Evolutionary conservation across 2,888 invertebrate species (phyloP).

Genomic region (Hypercompe scribonia): DNA sequence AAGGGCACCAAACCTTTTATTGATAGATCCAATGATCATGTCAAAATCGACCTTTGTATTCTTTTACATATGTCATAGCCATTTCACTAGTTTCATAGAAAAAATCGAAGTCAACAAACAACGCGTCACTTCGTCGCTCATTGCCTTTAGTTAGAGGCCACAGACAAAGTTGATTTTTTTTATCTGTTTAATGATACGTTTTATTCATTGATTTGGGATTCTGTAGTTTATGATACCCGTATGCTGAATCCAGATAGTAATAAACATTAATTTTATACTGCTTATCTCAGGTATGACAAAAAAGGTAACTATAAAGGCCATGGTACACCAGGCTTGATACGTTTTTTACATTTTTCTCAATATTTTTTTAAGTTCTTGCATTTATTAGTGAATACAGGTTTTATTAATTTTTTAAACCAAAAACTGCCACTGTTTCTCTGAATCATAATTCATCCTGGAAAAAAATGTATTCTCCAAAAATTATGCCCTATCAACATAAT

Average conservation of each 20-base stretch:
- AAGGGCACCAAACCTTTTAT: too few species aligned
- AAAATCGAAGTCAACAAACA: not conserved
- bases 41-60: too few species aligned
- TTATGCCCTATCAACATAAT: not conserved
- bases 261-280: not conserved
- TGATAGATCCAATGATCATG: too few species aligned
- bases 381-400: too few species aligned
- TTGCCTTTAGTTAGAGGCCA: not conserved
- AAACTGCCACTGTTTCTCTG: too few species aligned
- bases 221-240: not conserved
- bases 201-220: slow-evolving; percentile 3
- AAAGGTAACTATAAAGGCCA: not conserved
- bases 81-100: not conserved
- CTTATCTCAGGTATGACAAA: not conserved
- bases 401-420: too few species aligned
- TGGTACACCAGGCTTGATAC: not conserved
- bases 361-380: too few species aligned
- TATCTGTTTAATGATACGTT: not conserved
- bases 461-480: too few species aligned
- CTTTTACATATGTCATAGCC: not conserved
- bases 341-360: not conserved
- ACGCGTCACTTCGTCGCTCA: not conserved
- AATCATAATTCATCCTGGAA: too few species aligned
- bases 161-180: not conserved
- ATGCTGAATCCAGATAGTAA: not conserved